These are phyloP conservation scores for Agrochola macilenta DNA, from an alignment of 2,888 invertebrate species.

Conservation along the genomic window DNA sequence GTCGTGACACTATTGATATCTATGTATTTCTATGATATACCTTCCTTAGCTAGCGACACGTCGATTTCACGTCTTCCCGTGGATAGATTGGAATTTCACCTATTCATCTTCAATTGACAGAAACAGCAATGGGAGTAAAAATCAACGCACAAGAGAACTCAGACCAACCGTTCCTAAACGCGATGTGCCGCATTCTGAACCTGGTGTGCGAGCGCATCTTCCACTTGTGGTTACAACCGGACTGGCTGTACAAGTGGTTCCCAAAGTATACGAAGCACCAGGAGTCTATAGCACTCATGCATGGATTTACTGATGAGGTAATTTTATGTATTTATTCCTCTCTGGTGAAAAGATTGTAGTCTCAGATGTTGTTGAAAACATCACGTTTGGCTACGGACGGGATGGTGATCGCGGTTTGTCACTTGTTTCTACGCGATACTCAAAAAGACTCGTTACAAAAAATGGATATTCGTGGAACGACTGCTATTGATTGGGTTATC, in stretches of 20 bases:
- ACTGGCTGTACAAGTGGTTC: constrained; percentile 90
- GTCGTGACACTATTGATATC: too few species aligned
- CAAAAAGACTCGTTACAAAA: not conserved
- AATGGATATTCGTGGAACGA: not conserved
- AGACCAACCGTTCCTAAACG: constrained; percentile 77
- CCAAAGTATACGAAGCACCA: constrained; percentile 89
- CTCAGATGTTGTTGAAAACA: not conserved
- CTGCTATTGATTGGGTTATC: too few species aligned
- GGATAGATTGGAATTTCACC: not conserved
- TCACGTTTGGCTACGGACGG: not conserved
- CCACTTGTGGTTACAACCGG: constrained; percentile 86
- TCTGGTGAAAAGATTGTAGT: not conserved
- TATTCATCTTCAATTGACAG: constrained; percentile 66
- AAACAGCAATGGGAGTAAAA: constrained; percentile 84
- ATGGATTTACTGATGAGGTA: constrained; percentile 90
- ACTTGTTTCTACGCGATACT: not conserved
- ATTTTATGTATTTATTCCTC: not conserved
- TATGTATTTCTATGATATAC: too few species aligned
- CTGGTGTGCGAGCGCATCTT: constrained; percentile 83
- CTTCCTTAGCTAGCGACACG: too few species aligned
- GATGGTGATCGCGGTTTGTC: not conserved
- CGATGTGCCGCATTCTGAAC: constrained; percentile 76
- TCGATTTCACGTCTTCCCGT: too few species aligned
- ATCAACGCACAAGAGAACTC: constrained; percentile 81
- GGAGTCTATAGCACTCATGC: constrained; percentile 88